phyloP scores from a whole-genome alignment of 2,797 vertebrate genomes.

The Scolopax rusticola region DNA sequence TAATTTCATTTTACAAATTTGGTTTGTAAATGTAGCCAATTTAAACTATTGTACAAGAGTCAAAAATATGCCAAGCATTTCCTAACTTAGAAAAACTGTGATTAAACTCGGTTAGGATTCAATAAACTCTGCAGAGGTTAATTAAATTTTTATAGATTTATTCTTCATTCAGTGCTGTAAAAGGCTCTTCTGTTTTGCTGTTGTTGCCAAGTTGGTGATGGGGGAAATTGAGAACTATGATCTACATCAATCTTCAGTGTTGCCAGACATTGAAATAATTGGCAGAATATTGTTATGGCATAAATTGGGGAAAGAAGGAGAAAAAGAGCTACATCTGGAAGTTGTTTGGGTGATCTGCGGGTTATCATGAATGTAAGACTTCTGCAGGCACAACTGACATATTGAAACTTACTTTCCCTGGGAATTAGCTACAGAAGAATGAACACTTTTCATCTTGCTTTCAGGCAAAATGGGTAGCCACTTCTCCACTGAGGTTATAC shows the following conservation, averaged over 20 bases:
- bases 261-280: conserved; percentile 29
- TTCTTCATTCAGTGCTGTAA: conserved; percentile 57
- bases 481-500: fast-evolving
- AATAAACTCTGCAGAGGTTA: conserved; percentile 71
- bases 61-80: conserved; percentile 55
- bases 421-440: background rate
- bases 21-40: background rate
- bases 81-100: conserved; percentile 67
- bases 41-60: background rate
- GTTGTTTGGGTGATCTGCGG: background rate
- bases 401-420: background rate
- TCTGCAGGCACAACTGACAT: background rate
- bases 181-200: conserved; percentile 52
- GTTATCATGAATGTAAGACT: background rate
- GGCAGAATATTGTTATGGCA: background rate
- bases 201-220: conserved; percentile 53
- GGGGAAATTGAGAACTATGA: conserved; percentile 64
- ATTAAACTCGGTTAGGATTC: conserved; percentile 68
- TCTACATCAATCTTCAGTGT: conserved; percentile 45
- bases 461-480: background rate
- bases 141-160: conserved; percentile 81
- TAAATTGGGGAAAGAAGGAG: background rate
- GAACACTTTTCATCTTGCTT: background rate
- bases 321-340: background rate
- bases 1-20: conserved; percentile 28